Conservation (phyloP, 1,140 invertebrate genomes). For the Drosophila pseudoobscura region DNA sequence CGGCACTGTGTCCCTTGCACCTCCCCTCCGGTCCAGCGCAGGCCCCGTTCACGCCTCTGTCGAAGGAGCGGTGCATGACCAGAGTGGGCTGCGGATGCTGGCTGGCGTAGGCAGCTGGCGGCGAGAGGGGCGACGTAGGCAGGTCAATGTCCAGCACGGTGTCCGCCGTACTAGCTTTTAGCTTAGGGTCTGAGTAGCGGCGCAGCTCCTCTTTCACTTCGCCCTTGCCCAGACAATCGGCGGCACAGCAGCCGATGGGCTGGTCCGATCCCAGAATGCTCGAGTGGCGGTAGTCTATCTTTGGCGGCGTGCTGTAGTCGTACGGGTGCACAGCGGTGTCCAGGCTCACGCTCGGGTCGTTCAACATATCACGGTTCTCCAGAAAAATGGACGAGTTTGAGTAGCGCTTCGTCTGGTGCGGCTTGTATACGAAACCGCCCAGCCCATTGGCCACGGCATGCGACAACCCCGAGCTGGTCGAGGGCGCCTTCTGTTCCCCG, state of each 20-base stretch:
- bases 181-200: constrained; percentile 84
- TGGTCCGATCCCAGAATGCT: constrained; percentile 65
- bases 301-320: constrained; percentile 75
- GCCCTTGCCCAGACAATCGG: constrained; percentile 54
- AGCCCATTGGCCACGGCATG: constrained; percentile 76
- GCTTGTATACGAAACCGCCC: constrained; percentile 75
- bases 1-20: constrained; percentile 19
- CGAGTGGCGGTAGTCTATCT: constrained; percentile 74
- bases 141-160: constrained; percentile 75
- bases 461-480: constrained; percentile 78
- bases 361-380: constrained; percentile 83
- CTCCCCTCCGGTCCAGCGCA: constrained; percentile 7
- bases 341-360: constrained; percentile 67
- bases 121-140: constrained; percentile 71
- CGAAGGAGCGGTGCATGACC: constrained; percentile 65
- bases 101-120: constrained; percentile 67
- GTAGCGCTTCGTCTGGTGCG: constrained; percentile 75
- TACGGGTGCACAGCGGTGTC: constrained; percentile 55
- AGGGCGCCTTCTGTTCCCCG: constrained; percentile 74
- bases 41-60: constrained; percentile 58
- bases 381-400: constrained; percentile 82
- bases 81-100: constrained; percentile 32
- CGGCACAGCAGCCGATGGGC: constrained; percentile 51
- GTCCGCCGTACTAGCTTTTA: constrained; percentile 42
- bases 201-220: constrained; percentile 64